A percentile compares a stretch with the other conserved stretches of the same genome.
Evolutionary conservation across 2,113 vertebrate species (phyloP).

Genomic region (Psophia crepitans): DNA sequence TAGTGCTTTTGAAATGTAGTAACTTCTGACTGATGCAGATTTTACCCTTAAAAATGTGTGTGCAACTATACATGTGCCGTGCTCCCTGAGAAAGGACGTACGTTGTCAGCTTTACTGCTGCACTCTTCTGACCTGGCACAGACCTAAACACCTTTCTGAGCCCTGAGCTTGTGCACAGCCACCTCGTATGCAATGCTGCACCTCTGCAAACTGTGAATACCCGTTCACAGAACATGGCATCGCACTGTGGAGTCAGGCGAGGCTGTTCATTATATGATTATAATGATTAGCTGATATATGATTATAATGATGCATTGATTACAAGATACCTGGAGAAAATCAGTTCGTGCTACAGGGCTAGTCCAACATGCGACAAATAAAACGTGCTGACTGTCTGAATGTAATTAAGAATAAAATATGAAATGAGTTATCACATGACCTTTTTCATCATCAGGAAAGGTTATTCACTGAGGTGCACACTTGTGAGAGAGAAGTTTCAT

Average conservation of each 20-base stretch:
- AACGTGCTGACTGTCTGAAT: neutral
- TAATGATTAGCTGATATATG: neutral
- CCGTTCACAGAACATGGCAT: neutral
- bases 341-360: neutral
- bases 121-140: neutral
- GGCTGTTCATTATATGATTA: neutral
- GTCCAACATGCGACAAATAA: neutral
- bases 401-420: neutral
- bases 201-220: neutral
- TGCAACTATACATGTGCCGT: neutral
- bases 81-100: neutral
- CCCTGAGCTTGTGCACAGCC: neutral
- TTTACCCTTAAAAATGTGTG: neutral
- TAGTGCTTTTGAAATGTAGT: neutral
- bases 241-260: neutral
- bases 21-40: neutral
- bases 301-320: neutral
- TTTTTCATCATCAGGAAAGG: neutral
- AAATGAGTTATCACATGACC: neutral
- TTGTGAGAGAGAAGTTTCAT: neutral
- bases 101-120: neutral
- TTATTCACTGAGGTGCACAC: neutral
- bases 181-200: fast-evolving
- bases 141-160: neutral
- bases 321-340: neutral